Percentiles rank a stretch among this genome's conserved stretches.
phyloP scores from a whole-genome alignment of 2,113 vertebrate genomes.

The Fulmarus glacialis region DNA sequence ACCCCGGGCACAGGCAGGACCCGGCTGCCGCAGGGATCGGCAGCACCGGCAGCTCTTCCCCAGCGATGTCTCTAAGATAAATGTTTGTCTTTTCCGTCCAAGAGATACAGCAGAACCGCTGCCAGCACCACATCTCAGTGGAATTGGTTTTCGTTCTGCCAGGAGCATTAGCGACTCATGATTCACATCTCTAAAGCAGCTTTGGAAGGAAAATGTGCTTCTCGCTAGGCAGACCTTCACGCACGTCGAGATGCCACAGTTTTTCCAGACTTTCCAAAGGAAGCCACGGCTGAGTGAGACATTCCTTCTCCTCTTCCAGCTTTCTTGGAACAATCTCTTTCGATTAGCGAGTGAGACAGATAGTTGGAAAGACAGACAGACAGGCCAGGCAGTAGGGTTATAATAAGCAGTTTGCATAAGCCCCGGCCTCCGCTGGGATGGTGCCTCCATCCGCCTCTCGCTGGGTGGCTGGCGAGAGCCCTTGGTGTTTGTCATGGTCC shows the following conservation, averaged over 20 bases:
- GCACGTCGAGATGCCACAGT: not conserved
- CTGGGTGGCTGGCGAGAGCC: not conserved
- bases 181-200: conserved; percentile 52
- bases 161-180: conserved; percentile 38
- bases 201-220: conserved; percentile 34
- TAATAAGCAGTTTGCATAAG: not conserved
- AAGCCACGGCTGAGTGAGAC: conserved; percentile 30
- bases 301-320: conserved; percentile 52
- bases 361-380: not conserved
- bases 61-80: not conserved
- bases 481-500: rapidly evolving
- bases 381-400: not conserved
- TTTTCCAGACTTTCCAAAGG: conserved; percentile 57
- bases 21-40: rapidly evolving
- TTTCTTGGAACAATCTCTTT: conserved; percentile 45
- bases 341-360: not conserved
- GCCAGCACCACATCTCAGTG: conserved; percentile 3
- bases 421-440: rapidly evolving
- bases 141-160: not conserved
- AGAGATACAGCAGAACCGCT: not conserved
- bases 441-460: rapidly evolving
- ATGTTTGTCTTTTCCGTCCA: conserved; percentile 1
- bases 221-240: not conserved
- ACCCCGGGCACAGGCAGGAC: not conserved
- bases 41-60: not conserved